A percentile compares a stretch with the other conserved stretches of the same genome.
phyloP scores from a whole-genome alignment of 2,888 invertebrate species.

The Noctua janthe region DNA sequence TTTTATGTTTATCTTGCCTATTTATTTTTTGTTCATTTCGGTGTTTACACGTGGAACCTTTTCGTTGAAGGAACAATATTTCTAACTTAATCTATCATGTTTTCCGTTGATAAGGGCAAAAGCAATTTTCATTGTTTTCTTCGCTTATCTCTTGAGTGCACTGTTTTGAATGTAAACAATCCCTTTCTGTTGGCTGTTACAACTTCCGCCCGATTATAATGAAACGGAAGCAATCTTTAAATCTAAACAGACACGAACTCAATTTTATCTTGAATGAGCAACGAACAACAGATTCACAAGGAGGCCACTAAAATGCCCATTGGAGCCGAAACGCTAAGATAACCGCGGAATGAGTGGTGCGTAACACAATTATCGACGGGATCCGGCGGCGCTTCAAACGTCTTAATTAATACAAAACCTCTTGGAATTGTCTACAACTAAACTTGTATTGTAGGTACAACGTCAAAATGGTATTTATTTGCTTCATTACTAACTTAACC shows the following conservation, averaged over 20 bases:
- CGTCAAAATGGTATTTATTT: conserved; percentile 29
- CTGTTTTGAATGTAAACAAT: conserved; percentile 36
- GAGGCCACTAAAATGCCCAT: conserved; percentile 36
- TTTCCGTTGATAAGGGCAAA: conserved; percentile 19
- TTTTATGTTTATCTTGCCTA: conserved; percentile 18
- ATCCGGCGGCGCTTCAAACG: conserved; percentile 60
- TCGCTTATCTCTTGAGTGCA: conserved; percentile 33
- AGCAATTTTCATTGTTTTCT: conserved; percentile 43
- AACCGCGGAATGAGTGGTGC: conserved; percentile 59
- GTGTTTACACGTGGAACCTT: background rate
- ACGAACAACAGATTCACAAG: conserved; percentile 34
- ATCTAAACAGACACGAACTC: conserved; percentile 35
- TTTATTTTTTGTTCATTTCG: conserved; percentile 22
- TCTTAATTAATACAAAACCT: conserved; percentile 66
- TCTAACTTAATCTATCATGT: conserved; percentile 6
- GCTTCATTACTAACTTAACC: conserved; percentile 6
- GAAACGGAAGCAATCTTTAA: conserved; percentile 24
- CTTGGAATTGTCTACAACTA: conserved; percentile 38
- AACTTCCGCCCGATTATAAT: conserved; percentile 36
- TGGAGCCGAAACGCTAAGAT: conserved; percentile 47
- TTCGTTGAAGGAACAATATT: conserved; percentile 1
- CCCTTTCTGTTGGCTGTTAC: conserved; percentile 14
- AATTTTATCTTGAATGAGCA: conserved; percentile 25
- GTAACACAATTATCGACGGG: conserved; percentile 67
- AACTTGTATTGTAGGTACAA: conserved; percentile 23